phyloP scores from a whole-genome alignment of 2,888 invertebrate genomes.

The Oxyteleia sp. region DNA sequence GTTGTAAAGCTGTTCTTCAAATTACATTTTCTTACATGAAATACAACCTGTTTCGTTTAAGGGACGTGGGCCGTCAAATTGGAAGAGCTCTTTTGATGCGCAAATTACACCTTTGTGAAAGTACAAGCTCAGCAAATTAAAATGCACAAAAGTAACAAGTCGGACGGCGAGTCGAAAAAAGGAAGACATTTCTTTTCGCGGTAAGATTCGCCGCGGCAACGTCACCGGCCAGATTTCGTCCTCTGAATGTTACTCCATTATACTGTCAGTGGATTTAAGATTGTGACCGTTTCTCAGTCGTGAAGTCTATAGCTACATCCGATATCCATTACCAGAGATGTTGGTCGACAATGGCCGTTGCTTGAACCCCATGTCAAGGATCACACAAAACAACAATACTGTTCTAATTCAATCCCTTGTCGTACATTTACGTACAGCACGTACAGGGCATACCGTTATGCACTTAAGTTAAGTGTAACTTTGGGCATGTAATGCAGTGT shows the following conservation, averaged over 20 bases:
- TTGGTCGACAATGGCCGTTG: constrained; percentile 80
- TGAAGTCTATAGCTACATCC: constrained; percentile 76
- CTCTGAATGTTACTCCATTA: constrained; percentile 56
- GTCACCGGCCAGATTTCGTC: constrained; percentile 49
- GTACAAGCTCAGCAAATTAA: constrained; percentile 65
- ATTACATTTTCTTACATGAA: too few relatives aligned
- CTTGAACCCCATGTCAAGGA: constrained; percentile 77
- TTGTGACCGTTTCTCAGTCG: constrained; percentile 62
- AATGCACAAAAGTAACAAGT: constrained; percentile 64
- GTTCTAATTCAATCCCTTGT: constrained; percentile 79
- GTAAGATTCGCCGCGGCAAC: constrained; percentile 42
- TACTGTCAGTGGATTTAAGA: constrained; percentile 66
- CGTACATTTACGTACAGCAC: constrained; percentile 66
- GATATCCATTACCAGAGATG: constrained; percentile 79
- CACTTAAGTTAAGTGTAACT: constrained; percentile 60
- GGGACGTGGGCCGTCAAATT: too few relatives aligned
- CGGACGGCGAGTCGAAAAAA: constrained; percentile 25
- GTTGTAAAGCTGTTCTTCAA: too few relatives aligned
- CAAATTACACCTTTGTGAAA: constrained; percentile 63
- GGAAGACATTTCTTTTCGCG: constrained; percentile 33
- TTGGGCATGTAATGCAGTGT: constrained; percentile 41
- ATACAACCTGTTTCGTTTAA: too few relatives aligned
- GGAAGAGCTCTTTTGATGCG: constrained; percentile 58
- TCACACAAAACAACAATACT: constrained; percentile 81
- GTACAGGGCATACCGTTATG: constrained; percentile 53